Conservation (phyloP, 2,888 invertebrate genomes). For the Anthoptus insignis region DNA sequence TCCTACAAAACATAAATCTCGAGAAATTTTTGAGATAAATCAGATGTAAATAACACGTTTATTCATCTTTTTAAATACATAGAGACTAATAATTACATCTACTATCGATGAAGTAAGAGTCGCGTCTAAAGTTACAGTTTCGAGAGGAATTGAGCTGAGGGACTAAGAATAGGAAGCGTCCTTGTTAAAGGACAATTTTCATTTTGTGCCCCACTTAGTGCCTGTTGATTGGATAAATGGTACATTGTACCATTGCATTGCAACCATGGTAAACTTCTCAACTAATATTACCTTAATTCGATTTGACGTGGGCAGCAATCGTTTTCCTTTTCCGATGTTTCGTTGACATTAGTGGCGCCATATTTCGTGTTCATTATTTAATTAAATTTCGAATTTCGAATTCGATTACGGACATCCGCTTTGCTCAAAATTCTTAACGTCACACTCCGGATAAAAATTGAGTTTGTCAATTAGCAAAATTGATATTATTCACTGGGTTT, state of each 20-base stretch:
- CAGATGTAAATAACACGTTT: too few relatives aligned
- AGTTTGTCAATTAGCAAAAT: not conserved
- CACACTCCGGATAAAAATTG: not conserved
- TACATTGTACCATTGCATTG: constrained; percentile 51
- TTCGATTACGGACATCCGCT: too few relatives aligned
- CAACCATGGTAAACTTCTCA: constrained; percentile 24
- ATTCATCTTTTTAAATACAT: too few relatives aligned
- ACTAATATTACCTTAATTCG: constrained; percentile 62
- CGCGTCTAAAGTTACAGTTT: constrained; percentile 8
- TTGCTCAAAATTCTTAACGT: too few relatives aligned
- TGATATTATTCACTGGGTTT: constrained; percentile 35
- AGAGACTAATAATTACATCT: not conserved
- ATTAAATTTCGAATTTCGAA: constrained; percentile 17
- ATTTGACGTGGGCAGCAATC: constrained; percentile 60
- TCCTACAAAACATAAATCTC: too few relatives aligned
- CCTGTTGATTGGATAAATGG: constrained; percentile 66
- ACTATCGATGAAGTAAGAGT: not conserved
- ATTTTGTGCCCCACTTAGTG: constrained; percentile 58
- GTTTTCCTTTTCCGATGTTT: constrained; percentile 60
- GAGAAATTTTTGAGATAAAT: too few relatives aligned
- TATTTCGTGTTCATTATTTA: constrained; percentile 72
- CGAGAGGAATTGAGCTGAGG: too few relatives aligned
- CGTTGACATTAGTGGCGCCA: constrained; percentile 70
- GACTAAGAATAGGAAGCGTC: constrained; percentile 47
- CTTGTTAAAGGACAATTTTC: constrained; percentile 57